Evolutionary conservation across 2,888 invertebrate species (phyloP).

Genomic region (Drosophila eohydei): DNA sequence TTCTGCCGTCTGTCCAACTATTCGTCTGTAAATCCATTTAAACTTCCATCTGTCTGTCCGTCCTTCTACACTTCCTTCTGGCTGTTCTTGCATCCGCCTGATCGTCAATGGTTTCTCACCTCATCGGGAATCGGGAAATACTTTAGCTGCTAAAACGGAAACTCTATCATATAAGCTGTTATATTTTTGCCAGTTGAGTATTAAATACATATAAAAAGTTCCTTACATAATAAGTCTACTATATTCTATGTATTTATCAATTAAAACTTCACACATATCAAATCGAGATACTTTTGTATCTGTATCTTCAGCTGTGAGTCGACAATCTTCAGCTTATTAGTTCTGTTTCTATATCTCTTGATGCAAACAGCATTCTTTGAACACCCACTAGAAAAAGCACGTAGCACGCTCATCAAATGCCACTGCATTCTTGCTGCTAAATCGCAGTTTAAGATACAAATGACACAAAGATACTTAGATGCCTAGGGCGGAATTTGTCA

Average conservation of each 20-base stretch:
- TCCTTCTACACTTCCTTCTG: too few relatives aligned
- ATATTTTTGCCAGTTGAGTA: too few relatives aligned
- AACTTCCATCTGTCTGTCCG: too few relatives aligned
- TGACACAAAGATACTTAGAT: slow-evolving; percentile 5
- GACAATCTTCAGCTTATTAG: background rate
- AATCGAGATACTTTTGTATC: background rate
- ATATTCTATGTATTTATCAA: background rate
- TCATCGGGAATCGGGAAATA: too few relatives aligned
- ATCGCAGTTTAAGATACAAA: background rate
- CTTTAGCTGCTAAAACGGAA: too few relatives aligned
- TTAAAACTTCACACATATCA: background rate
- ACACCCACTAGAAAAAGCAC: slow-evolving; percentile 19
- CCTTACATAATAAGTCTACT: background rate
- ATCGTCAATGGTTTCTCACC: too few relatives aligned
- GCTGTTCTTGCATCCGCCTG: too few relatives aligned
- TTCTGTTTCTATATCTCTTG: background rate
- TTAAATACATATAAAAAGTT: background rate
- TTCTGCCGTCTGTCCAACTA: background rate
- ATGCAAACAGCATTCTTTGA: slow-evolving; percentile 6
- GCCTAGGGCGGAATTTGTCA: slow-evolving; percentile 29
- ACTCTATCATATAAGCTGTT: too few relatives aligned
- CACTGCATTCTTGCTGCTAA: slow-evolving; percentile 15
- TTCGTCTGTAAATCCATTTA: too few relatives aligned
- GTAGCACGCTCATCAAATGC: slow-evolving; percentile 29
- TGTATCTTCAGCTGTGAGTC: background rate